These are phyloP conservation scores for Uropsilus gracilis DNA, from an alignment of 2,113 vertebrate species.

Conservation along the genomic window DNA sequence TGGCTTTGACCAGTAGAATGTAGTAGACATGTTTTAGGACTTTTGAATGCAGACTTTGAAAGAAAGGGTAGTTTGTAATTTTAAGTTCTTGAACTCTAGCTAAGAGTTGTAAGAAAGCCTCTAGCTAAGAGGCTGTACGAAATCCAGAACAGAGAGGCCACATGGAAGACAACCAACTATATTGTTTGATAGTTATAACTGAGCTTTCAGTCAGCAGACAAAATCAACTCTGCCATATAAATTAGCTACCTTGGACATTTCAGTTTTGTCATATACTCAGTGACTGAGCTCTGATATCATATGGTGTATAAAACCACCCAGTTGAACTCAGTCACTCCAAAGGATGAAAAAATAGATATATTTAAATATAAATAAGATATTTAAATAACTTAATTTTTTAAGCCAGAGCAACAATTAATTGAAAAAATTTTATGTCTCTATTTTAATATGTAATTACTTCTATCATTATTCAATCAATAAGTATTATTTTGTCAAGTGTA, in stretches of 20 bases:
- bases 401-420: not conserved
- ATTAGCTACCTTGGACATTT: not conserved
- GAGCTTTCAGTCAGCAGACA: not conserved
- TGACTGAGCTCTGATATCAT: not conserved
- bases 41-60: not conserved
- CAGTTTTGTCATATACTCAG: not conserved
- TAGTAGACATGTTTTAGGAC: not conserved
- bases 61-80: not conserved
- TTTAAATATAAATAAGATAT: not conserved
- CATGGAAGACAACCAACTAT: not conserved
- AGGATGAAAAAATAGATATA: not conserved
- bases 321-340: not conserved
- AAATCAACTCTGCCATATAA: not conserved
- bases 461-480: not conserved
- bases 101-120: not conserved
- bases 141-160: not conserved
- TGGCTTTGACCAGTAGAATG: not conserved
- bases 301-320: not conserved
- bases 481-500: not conserved
- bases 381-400: not conserved
- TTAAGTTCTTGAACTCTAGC: not conserved
- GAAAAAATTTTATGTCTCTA: not conserved
- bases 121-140: not conserved
- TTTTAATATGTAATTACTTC: not conserved
- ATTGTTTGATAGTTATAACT: not conserved